These are phyloP conservation scores for Lissocephala sabroskyi DNA, from an alignment of 2,888 invertebrate genomes.

Conservation along the genomic window DNA sequence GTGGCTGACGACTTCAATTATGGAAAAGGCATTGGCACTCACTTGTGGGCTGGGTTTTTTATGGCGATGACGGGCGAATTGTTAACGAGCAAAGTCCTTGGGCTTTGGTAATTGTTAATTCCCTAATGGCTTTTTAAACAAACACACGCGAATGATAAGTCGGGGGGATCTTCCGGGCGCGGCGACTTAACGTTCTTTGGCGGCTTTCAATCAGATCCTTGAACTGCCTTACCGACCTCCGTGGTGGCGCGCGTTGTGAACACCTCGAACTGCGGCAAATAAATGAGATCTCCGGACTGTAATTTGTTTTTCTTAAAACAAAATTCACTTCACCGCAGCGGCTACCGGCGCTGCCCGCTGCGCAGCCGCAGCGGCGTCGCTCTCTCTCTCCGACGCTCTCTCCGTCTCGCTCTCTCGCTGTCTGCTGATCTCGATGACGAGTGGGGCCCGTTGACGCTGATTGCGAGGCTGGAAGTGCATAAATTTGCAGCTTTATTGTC, in stretches of 20 bases:
- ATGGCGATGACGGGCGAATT: no score
- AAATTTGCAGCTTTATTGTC: conserved; percentile 58
- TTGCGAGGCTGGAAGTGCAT: conserved; percentile 28
- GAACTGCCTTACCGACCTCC: conserved; percentile 23
- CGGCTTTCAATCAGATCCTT: conserved; percentile 7
- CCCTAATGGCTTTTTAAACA: no score
- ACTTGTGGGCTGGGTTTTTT: no score
- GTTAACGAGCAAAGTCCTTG: no score
- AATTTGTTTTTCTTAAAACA: conserved; percentile 68
- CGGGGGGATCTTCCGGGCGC: no score
- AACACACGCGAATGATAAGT: background rate
- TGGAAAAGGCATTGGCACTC: no score
- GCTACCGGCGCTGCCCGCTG: conserved; percentile 16
- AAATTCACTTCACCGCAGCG: conserved; percentile 44
- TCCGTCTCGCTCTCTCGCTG: conserved; percentile 6
- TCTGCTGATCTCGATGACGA: conserved; percentile 35
- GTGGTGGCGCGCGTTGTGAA: conserved; percentile 49
- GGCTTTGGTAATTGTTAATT: no score
- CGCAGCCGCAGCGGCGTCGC: conserved; percentile 14
- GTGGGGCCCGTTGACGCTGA: background rate
- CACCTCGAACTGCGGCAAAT: conserved; percentile 70
- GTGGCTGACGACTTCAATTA: no score
- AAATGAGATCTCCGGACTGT: conserved; percentile 69
- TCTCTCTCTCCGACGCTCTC: conserved; percentile 5
- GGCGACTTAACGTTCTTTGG: background rate